phyloP scores from a whole-genome alignment of 2,113 vertebrate genomes.

The Oceanites oceanicus region DNA sequence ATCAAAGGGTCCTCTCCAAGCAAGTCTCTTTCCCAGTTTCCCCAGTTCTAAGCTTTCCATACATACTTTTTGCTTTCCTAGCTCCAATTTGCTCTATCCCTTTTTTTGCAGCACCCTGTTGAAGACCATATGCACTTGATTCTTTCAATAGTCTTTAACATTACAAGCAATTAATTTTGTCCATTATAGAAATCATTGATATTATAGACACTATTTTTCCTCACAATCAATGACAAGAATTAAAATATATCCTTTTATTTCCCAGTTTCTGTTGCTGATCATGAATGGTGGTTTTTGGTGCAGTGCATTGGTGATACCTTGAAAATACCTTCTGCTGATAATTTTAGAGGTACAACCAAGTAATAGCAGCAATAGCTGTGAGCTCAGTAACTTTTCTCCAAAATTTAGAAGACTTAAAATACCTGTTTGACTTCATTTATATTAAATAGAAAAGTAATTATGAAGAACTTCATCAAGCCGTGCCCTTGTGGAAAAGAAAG shows the following conservation, averaged over 20 bases:
- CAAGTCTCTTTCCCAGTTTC: background rate
- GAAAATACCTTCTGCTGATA: background rate
- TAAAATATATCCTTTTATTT: background rate
- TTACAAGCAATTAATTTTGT: background rate
- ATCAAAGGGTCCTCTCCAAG: background rate
- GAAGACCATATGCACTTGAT: background rate
- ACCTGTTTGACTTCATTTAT: background rate
- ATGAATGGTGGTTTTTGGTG: background rate
- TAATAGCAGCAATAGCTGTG: background rate
- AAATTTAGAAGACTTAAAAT: background rate
- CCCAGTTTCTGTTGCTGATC: background rate
- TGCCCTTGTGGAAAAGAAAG: background rate
- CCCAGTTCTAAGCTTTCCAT: background rate
- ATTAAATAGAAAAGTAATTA: background rate
- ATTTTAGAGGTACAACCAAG: background rate
- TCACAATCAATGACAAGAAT: background rate
- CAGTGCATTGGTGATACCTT: background rate
- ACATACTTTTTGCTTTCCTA: background rate
- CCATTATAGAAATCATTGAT: background rate
- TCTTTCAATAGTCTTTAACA: background rate
- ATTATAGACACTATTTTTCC: background rate
- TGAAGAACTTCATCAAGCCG: background rate
- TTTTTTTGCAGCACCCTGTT: background rate
- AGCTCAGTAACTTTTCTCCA: background rate
- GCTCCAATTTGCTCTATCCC: background rate